Conservation (phyloP, 1,140 invertebrate species). For the Apis florea region DNA sequence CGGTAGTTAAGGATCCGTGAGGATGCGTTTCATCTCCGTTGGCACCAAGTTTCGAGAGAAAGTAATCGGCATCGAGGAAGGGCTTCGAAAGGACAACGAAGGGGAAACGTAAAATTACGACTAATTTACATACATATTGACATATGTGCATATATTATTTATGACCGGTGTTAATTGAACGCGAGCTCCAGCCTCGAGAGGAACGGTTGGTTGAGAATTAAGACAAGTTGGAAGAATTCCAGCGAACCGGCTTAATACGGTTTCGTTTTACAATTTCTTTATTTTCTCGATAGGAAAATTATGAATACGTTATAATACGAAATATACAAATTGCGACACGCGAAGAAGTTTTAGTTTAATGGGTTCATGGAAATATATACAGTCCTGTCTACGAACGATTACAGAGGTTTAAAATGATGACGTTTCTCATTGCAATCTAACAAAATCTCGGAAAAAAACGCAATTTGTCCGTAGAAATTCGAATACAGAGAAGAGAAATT, state of each 20-base stretch:
- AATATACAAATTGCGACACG: not conserved
- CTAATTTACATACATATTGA: constrained; percentile 47
- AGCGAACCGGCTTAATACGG: not conserved
- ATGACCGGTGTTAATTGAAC: constrained; percentile 31
- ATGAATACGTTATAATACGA: not conserved
- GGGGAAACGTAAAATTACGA: not conserved
- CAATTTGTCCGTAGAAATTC: too few relatives aligned
- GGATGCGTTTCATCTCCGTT: constrained; percentile 26
- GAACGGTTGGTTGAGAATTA: not conserved
- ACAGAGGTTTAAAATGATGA: too few relatives aligned
- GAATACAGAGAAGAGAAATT: too few relatives aligned
- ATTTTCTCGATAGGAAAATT: not conserved
- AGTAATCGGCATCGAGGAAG: not conserved
- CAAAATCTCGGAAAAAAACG: too few relatives aligned
- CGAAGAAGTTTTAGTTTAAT: too few relatives aligned
- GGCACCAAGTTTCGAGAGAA: not conserved
- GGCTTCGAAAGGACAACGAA: constrained; percentile 15
- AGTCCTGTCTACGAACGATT: too few relatives aligned
- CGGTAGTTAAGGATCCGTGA: constrained; percentile 24
- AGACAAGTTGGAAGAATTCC: not conserved
- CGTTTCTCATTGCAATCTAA: too few relatives aligned
- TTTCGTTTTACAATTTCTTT: not conserved
- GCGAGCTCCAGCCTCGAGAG: not conserved
- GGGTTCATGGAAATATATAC: too few relatives aligned
- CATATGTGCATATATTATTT: constrained; percentile 24